These are phyloP conservation scores for Apotomis betuletana DNA, from an alignment of 2,888 invertebrate genomes.

Conservation along the genomic window DNA sequence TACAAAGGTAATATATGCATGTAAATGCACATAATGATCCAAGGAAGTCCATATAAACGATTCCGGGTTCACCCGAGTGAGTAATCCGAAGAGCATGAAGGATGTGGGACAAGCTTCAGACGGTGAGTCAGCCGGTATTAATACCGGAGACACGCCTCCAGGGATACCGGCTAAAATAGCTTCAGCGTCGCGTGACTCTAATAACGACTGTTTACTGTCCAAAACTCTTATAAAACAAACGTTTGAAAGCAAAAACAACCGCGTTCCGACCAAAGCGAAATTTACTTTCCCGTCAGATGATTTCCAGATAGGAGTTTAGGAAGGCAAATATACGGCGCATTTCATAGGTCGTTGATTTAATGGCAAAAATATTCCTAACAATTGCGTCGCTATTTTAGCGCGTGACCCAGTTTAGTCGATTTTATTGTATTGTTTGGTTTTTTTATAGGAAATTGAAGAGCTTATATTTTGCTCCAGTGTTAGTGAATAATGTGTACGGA, in stretches of 20 bases:
- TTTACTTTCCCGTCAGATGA: constrained; percentile 8
- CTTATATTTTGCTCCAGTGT: neutral
- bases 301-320: constrained; percentile 1
- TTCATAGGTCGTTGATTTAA: constrained; percentile 58
- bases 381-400: constrained; percentile 35
- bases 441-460: neutral
- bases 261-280: neutral
- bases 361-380: constrained; percentile 36
- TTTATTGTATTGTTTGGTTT: constrained; percentile 13
- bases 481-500: neutral
- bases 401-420: constrained; percentile 28
- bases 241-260: constrained; percentile 10
- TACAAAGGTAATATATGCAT: constrained; percentile 22
- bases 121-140: constrained; percentile 77
- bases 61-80: constrained; percentile 80
- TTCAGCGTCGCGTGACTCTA: constrained; percentile 76
- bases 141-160: constrained; percentile 82
- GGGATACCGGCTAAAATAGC: constrained; percentile 78
- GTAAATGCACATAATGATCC: constrained; percentile 36
- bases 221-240: constrained; percentile 2
- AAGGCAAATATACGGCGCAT: constrained; percentile 55
- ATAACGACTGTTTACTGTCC: constrained; percentile 46
- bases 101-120: constrained; percentile 82
- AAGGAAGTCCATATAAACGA: constrained; percentile 60
- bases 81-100: constrained; percentile 76